Conservation (phyloP, 2,888 invertebrate species). For the Torymus texanus region DNA sequence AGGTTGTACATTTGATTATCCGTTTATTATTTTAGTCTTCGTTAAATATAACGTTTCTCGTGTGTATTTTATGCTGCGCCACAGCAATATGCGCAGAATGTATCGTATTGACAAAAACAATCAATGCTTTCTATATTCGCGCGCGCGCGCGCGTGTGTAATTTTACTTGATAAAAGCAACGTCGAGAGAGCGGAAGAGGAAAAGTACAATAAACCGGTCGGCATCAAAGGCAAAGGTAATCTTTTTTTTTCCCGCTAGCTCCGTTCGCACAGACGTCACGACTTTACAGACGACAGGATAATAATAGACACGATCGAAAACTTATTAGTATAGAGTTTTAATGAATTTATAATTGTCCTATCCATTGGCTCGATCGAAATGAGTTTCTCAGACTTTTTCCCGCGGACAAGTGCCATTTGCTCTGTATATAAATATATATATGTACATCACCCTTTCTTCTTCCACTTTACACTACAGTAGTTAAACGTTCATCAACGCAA, state of each 20-base stretch:
- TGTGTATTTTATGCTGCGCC: background rate
- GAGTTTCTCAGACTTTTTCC: background rate
- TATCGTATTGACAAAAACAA: slow-evolving; percentile 29
- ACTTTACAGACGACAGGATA: background rate
- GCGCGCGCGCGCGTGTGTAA: background rate
- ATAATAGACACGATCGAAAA: slow-evolving; percentile 37
- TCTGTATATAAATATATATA: too few relatives aligned
- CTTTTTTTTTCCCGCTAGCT: background rate
- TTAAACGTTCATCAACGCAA: too few relatives aligned
- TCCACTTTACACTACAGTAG: too few relatives aligned
- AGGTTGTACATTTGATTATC: slow-evolving; percentile 14
- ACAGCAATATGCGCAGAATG: background rate
- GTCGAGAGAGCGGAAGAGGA: background rate
- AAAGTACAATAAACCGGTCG: background rate
- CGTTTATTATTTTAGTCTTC: background rate
- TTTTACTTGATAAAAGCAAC: background rate
- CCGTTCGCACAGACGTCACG: background rate
- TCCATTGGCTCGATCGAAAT: slow-evolving; percentile 11
- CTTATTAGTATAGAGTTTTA: slow-evolving; percentile 29
- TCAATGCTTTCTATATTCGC: background rate
- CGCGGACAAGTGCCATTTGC: too few relatives aligned
- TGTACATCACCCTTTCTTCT: too few relatives aligned
- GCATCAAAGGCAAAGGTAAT: slow-evolving; percentile 5
- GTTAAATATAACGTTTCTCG: background rate
- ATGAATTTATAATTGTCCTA: slow-evolving; percentile 37